Conservation (phyloP, 2,888 invertebrate genomes). For the Drosophila monieri region DNA sequence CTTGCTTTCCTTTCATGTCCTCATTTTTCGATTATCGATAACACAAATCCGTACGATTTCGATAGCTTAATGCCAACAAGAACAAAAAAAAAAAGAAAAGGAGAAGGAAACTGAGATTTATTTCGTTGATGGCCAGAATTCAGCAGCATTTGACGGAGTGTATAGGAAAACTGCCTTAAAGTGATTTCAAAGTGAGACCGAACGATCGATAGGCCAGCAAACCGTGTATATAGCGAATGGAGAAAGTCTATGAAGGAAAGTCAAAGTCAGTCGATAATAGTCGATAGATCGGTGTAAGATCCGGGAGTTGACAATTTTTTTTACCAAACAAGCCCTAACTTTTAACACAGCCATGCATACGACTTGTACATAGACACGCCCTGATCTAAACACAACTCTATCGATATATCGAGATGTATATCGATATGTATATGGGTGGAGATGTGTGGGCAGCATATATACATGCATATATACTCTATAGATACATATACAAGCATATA, state of each 20-base stretch:
- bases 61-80: neutral
- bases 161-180: conserved; percentile 75
- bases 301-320: conserved; percentile 55
- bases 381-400: conserved; percentile 8
- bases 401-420: conserved; percentile 9
- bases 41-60: neutral
- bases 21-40: neutral
- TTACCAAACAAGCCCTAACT: conserved; percentile 66
- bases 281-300: neutral
- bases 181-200: conserved; percentile 70
- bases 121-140: conserved; percentile 33
- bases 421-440: conserved; percentile 11
- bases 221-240: conserved; percentile 56
- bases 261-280: neutral
- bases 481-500: conserved; percentile 24
- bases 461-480: conserved; percentile 20
- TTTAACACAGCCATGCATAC: conserved; percentile 56
- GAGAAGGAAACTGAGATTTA: conserved; percentile 15
- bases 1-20: neutral
- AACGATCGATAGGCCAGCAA: conserved; percentile 46
- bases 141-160: conserved; percentile 28
- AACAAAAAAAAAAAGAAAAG: neutral
- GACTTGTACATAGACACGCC: conserved; percentile 29
- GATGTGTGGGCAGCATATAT: conserved; percentile 20
- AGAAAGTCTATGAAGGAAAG: conserved; percentile 3